Percentiles rank a stretch among this genome's conserved stretches.
Conservation (phyloP, 2,797 vertebrate species). For the Taenioides sp. region DNA sequence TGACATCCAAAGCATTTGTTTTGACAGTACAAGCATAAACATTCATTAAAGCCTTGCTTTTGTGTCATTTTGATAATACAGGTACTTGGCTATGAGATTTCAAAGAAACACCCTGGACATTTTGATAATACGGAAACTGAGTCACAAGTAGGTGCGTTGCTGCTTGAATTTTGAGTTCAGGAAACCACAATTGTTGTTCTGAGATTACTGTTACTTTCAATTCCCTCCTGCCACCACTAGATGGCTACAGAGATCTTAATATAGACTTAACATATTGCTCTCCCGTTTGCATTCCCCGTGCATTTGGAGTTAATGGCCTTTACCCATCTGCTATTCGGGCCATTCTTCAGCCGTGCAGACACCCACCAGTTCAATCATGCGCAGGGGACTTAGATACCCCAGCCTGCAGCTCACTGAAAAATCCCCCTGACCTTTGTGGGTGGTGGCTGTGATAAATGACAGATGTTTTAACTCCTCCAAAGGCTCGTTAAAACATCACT, state of each 20-base stretch:
- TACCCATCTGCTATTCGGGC: slow-evolving; percentile 38
- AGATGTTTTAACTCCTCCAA: slow-evolving; percentile 61
- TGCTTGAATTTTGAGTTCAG: slow-evolving; percentile 25
- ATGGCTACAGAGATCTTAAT: slow-evolving; percentile 59
- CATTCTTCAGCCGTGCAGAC: slow-evolving; percentile 57
- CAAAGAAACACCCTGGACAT: slow-evolving; percentile 3
- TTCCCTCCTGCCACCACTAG: slow-evolving; percentile 65
- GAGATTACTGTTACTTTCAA: slow-evolving; percentile 15
- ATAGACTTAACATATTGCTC: slow-evolving; percentile 10
- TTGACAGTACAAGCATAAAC: neutral
- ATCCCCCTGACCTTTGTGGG: slow-evolving; percentile 69
- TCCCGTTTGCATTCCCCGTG: neutral
- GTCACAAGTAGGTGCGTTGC: slow-evolving; percentile 17
- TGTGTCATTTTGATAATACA: too few relatives aligned
- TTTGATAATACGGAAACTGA: slow-evolving; percentile 7
- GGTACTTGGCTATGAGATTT: neutral
- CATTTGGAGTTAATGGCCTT: slow-evolving; percentile 65
- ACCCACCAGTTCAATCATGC: slow-evolving; percentile 53
- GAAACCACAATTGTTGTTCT: slow-evolving; percentile 40
- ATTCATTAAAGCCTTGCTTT: too few relatives aligned
- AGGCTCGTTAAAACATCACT: slow-evolving; percentile 46
- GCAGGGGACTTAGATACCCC: slow-evolving; percentile 31
- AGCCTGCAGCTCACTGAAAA: slow-evolving; percentile 52
- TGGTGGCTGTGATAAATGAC: slow-evolving; percentile 61
- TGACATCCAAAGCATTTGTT: neutral